A percentile compares a stretch with the other conserved stretches of the same genome.
phyloP scores from a whole-genome alignment of 2,888 invertebrate species.

The Platycheirus rosarum region DNA sequence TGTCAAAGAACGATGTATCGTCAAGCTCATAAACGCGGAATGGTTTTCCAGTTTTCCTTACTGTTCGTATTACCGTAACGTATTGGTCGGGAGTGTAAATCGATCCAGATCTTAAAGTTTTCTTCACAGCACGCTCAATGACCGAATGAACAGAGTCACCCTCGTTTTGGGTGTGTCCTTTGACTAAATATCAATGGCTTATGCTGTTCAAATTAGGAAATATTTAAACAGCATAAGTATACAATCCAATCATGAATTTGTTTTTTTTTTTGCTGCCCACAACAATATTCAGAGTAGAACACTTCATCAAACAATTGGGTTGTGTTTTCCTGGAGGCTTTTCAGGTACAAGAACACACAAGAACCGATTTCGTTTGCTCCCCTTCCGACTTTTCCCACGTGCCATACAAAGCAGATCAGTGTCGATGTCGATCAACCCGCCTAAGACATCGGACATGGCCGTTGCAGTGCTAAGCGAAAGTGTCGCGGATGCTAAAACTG shows the following conservation, averaged over 20 bases:
- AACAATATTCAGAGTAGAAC: constrained; percentile 78
- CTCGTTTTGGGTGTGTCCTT: constrained; percentile 29
- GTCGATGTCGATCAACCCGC: too few species aligned
- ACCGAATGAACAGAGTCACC: not conserved
- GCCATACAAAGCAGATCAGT: constrained; percentile 79
- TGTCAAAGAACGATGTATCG: not conserved
- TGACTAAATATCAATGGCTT: constrained; percentile 19
- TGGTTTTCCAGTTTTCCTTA: constrained; percentile 6
- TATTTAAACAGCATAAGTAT: constrained; percentile 12
- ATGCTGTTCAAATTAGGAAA: too few species aligned
- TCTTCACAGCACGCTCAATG: too few species aligned
- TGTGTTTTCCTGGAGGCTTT: constrained; percentile 64
- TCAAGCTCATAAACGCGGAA: constrained; percentile 2
- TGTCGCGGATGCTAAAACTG: too few species aligned
- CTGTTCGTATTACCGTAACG: too few species aligned
- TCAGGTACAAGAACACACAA: constrained; percentile 75
- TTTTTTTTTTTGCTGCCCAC: constrained; percentile 77
- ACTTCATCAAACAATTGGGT: constrained; percentile 67
- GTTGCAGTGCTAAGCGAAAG: too few species aligned
- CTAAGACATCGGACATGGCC: too few species aligned
- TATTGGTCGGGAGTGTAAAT: too few species aligned
- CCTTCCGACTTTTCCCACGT: constrained; percentile 75
- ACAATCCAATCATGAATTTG: constrained; percentile 14
- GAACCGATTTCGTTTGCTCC: constrained; percentile 35
- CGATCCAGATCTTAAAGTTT: too few species aligned